Percentiles rank a stretch among this genome's conserved stretches.
phyloP scores from a whole-genome alignment of 1,140 invertebrate species.

The Brachionus paranguensis region DNA sequence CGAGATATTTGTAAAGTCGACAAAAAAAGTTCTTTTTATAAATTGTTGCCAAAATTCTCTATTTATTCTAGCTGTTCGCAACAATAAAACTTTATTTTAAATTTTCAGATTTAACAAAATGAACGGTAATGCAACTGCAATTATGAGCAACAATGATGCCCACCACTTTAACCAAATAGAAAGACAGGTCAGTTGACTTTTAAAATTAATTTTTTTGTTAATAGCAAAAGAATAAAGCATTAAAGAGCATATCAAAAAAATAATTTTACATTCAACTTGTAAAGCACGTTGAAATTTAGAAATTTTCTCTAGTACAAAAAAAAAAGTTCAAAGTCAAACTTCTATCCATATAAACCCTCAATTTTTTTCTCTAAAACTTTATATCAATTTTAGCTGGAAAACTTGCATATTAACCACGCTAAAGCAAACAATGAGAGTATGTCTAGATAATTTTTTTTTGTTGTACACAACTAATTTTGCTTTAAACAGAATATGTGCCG shows the following conservation, averaged over 20 bases:
- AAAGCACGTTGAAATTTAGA: background rate
- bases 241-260: background rate
- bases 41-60: background rate
- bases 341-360: background rate
- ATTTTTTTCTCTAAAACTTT: background rate
- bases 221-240: background rate
- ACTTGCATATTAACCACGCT: slow-evolving; percentile 5
- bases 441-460: background rate
- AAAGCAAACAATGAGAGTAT: background rate
- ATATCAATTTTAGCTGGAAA: background rate
- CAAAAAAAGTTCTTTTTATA: background rate
- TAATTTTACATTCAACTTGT: background rate
- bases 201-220: background rate
- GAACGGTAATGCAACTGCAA: slow-evolving; percentile 15
- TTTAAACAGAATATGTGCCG: background rate
- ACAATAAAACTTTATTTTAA: background rate
- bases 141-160: background rate
- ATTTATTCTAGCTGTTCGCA: background rate
- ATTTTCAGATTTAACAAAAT: background rate
- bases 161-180: slow-evolving; percentile 1
- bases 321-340: background rate
- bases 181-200: slow-evolving; percentile 12
- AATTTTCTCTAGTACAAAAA: slow-evolving; percentile 6
- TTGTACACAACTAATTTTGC: background rate
- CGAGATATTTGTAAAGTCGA: background rate